Base-by-base conservation (phyloP, 2,797 vertebrate species). In the Menidia menidia region DNA sequence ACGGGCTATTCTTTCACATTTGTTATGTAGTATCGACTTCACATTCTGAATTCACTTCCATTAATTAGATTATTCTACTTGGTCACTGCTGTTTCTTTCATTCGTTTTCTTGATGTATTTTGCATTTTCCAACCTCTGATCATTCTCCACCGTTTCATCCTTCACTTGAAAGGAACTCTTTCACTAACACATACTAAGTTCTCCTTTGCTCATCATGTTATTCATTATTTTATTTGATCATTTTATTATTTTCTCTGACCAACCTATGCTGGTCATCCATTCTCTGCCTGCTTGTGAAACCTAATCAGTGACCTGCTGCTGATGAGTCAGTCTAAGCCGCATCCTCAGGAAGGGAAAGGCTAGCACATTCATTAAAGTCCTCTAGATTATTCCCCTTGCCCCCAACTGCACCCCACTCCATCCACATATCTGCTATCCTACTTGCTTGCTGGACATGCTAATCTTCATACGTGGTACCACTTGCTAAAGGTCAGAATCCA, bases 401-500 rank as follows among this genome's bases (percentile, higher is more conserved):
- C 68, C 59, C 50, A 65, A 77, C 77, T 83, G 81, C 83, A 88
- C 86, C 86, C 79, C 78, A 78, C 83, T 86, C 83, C 64, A 84
- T 87, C 80, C 82, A 76, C 80, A 87, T 76, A 92, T 90, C 88
- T 61, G 77, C 86, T 82, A 71, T 58, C 82, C 73, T 66, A 77
- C 85, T 83, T 64, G 70, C 83, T 82, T 60, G 56, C 86, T 66
- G 83, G 77, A n/a, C 87, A 88, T 78, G 41, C 88, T 94, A 94
- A 94, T 94, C 88, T 91, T 88, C 85, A 89, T 91, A 89, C 87
- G 87, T 90, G 92, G 93, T 92, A 90, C 87, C 77, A 81, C 88
- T 87, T 85, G 87, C 78, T 83, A 92, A 93, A 94, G 93, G 93
- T 94, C 93, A 93, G 87, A 88, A 93, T 94, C 91, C 89, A 94